Evolutionary conservation across 2,113 vertebrate genomes (phyloP).

Genomic region (Mesembrinibis cayennensis): DNA sequence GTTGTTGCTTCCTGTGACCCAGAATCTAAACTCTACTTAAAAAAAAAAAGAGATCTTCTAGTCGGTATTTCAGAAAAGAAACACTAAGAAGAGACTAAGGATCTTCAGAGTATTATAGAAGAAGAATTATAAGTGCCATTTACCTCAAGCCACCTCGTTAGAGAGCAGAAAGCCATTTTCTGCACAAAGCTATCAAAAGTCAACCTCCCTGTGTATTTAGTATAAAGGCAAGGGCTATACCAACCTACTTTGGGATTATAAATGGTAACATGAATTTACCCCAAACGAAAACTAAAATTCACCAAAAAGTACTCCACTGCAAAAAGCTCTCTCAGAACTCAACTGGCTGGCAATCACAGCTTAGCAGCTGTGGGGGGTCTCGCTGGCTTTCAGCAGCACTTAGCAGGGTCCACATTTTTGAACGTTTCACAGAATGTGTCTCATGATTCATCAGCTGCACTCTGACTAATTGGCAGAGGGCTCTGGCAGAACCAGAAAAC

Average conservation of each 20-base stretch:
- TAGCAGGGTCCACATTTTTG: slow-evolving; percentile 35
- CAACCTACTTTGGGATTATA: background rate
- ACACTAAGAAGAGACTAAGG: background rate
- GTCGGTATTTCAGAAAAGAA: background rate
- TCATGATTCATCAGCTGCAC: slow-evolving; percentile 61
- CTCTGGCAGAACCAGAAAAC: slow-evolving; percentile 55
- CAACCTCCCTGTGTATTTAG: background rate
- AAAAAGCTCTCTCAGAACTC: background rate
- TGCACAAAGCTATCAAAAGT: background rate
- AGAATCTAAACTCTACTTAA: background rate
- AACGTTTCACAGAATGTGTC: slow-evolving; percentile 58
- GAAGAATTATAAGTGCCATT: background rate
- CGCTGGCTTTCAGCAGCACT: background rate
- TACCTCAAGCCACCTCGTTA: background rate
- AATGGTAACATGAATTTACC: background rate
- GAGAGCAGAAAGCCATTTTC: background rate
- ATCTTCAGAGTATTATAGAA: background rate
- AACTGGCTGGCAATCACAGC: background rate
- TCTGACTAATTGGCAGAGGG: slow-evolving; percentile 63
- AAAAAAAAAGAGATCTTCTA: background rate
- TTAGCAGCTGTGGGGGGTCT: slow-evolving; percentile 48
- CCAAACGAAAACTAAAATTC: background rate
- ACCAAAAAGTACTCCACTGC: background rate
- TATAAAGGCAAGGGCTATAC: background rate
- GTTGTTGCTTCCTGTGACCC: background rate